phyloP scores from a whole-genome alignment of 1,140 invertebrate genomes.

The Xylocopa sonorina region DNA sequence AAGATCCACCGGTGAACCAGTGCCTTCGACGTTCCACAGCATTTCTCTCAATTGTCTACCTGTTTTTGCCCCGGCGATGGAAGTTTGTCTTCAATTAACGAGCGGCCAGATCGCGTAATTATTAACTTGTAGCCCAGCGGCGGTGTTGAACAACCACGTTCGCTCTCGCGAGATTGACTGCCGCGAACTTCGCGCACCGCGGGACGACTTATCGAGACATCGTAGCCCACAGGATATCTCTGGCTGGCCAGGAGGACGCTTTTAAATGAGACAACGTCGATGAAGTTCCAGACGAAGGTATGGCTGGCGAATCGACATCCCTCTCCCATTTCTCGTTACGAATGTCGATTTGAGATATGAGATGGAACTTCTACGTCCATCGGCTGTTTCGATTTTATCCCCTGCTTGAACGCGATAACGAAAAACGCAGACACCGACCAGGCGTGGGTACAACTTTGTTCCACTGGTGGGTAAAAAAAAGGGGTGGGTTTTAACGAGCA shows the following conservation, averaged over 20 bases:
- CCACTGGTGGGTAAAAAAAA: no score
- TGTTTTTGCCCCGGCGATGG: conserved; percentile 32
- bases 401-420: no score
- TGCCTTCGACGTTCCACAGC: neutral
- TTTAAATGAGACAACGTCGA: conserved; percentile 33
- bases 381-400: no score
- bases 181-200: neutral
- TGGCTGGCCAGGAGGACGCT: neutral
- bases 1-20: conserved; percentile 17
- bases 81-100: conserved; percentile 61
- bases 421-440: no score
- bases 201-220: conserved; percentile 12
- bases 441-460: no score
- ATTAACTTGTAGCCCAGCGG: conserved; percentile 43
- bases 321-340: neutral
- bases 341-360: neutral
- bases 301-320: no score
- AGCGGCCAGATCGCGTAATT: conserved; percentile 45
- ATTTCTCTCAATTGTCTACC: conserved; percentile 46
- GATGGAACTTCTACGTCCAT: neutral
- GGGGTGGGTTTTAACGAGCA: conserved; percentile 4
- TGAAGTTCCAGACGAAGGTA: neutral
- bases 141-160: neutral
- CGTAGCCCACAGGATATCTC: neutral
- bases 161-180: conserved; percentile 17